phyloP scores from a whole-genome alignment of 2,888 invertebrate species.

The Campoplex nolae region DNA sequence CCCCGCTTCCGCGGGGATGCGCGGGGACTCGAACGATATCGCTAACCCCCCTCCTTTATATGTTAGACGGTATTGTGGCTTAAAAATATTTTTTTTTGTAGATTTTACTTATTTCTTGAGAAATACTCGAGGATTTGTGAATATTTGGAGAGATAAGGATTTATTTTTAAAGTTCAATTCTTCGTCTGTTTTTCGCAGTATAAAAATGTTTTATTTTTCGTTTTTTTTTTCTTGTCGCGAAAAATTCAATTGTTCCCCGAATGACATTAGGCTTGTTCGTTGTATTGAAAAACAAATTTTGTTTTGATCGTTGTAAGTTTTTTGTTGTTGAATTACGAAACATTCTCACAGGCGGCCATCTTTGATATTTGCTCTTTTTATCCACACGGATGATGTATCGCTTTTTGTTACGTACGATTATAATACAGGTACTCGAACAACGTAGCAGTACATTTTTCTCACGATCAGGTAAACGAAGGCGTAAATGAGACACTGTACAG shows the following conservation, averaged over 20 bases:
- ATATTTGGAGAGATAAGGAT: not conserved
- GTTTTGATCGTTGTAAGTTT: not conserved
- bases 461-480: constrained; percentile 65
- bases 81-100: not conserved
- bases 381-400: not conserved
- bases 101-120: not conserved
- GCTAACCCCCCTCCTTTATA: not conserved
- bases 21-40: not conserved
- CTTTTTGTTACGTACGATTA: not conserved
- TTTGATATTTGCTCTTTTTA: not conserved
- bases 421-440: not conserved
- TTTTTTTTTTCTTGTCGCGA: not conserved
- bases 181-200: not conserved
- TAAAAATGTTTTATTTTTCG: not conserved
- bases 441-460: constrained; percentile 49
- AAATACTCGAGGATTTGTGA: not conserved
- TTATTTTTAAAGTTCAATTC: not conserved
- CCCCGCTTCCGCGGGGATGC: not conserved
- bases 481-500: constrained; percentile 51
- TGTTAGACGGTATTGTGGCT: not conserved
- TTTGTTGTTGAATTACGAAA: not conserved
- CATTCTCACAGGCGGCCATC: not conserved
- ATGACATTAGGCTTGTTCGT: not conserved
- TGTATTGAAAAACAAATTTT: not conserved
- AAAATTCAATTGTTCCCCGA: not conserved